A percentile compares a stretch with the other conserved stretches of the same genome.
Conservation (phyloP, 2,113 vertebrate genomes). For the Anseranas semipalmata region DNA sequence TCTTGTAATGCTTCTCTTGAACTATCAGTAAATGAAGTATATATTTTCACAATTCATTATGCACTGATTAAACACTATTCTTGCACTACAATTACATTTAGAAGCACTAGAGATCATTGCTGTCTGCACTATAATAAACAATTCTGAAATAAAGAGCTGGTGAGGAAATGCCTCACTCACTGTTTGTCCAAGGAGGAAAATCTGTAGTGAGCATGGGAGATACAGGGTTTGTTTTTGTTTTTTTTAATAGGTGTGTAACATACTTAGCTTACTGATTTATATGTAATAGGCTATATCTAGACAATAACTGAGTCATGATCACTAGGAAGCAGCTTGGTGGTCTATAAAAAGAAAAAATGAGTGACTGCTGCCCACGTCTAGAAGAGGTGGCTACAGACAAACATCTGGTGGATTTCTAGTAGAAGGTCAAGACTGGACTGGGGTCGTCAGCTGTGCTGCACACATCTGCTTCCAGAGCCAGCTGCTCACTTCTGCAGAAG, state of each 20-base stretch:
- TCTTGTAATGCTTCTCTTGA: not conserved
- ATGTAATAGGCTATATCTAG: not conserved
- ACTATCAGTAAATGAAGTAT: not conserved
- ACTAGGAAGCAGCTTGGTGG: not conserved
- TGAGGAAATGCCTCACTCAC: not conserved
- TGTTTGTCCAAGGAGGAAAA: constrained; percentile 42
- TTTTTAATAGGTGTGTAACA: not conserved
- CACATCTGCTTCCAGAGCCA: not conserved
- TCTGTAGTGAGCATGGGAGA: accelerated
- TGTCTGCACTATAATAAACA: not conserved
- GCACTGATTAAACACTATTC: not conserved
- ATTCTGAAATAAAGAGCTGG: not conserved
- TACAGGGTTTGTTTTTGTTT: not conserved
- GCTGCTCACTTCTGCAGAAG: not conserved
- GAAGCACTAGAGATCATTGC: not conserved
- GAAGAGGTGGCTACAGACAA: not conserved
- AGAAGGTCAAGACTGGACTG: not conserved
- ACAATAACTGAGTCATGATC: not conserved
- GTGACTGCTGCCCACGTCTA: not conserved
- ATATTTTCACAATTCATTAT: not conserved
- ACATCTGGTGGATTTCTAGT: not conserved
- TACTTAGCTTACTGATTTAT: not conserved
- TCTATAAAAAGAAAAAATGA: not conserved
- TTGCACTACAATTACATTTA: not conserved
- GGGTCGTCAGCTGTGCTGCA: not conserved